phyloP scores from a whole-genome alignment of 2,888 invertebrate species.

The Cremastinae sp. region DNA sequence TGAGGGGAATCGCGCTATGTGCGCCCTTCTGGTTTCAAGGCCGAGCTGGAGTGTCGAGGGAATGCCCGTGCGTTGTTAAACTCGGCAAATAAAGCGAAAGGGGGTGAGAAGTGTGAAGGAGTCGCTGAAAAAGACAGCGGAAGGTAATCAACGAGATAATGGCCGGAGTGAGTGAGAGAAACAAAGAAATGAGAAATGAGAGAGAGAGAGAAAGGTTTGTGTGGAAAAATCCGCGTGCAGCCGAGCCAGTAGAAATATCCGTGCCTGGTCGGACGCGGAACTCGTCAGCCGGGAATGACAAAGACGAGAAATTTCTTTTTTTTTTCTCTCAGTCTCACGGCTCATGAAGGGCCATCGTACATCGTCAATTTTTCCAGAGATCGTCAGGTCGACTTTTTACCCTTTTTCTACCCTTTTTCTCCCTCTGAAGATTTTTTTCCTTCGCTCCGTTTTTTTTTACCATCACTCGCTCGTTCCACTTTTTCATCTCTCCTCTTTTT shows the following conservation, averaged over 20 bases:
- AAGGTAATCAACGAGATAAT: conserved; percentile 61
- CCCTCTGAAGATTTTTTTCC: too few species aligned
- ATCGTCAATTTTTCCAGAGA: neutral
- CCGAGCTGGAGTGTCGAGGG: conserved; percentile 20
- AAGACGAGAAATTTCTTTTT: conserved; percentile 20
- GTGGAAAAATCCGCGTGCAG: conserved; percentile 32
- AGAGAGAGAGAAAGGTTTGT: conserved; percentile 9
- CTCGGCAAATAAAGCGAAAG: conserved; percentile 15
- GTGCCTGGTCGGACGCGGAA: conserved; percentile 36
- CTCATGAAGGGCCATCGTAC: neutral
- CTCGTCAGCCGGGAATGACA: conserved; percentile 17
- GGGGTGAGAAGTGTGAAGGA: conserved; percentile 18
- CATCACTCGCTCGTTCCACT: too few species aligned
- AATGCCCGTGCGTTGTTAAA: conserved; percentile 39
- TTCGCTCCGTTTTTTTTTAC: too few species aligned
- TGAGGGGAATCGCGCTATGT: neutral
- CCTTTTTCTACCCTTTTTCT: too few species aligned
- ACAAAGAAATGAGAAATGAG: neutral
- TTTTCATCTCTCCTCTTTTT: neutral
- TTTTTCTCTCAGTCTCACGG: neutral
- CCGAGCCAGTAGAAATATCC: conserved; percentile 45
- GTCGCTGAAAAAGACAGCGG: conserved; percentile 56
- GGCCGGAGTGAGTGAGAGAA: too few species aligned
- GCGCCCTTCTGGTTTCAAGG: neutral
- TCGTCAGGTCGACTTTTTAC: conserved; percentile 9